Conservation (phyloP, 2,888 invertebrate species). For the Phorcus lineatus region DNA sequence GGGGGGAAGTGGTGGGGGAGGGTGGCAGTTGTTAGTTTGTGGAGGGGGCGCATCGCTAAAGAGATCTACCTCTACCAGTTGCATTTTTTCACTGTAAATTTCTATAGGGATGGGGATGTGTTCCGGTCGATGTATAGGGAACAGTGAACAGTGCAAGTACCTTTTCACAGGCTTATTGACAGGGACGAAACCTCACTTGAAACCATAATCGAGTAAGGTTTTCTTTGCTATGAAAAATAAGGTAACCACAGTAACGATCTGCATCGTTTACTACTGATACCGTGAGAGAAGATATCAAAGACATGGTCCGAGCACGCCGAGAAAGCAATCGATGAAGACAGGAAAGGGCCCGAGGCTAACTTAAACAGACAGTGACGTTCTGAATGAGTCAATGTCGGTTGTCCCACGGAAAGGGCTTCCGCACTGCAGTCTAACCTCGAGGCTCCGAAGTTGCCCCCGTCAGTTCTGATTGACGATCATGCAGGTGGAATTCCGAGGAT, state of each 20-base stretch:
- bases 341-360: constrained; percentile 1
- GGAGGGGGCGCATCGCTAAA: too few species aligned
- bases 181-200: not conserved
- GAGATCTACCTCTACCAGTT: too few species aligned
- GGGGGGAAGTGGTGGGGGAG: too few species aligned
- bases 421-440: not conserved
- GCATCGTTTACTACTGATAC: not conserved
- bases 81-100: too few species aligned
- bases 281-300: not conserved
- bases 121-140: too few species aligned
- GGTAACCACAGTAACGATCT: constrained; percentile 5
- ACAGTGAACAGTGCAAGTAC: not conserved
- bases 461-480: constrained; percentile 5
- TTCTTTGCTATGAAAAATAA: constrained; percentile 18
- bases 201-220: constrained; percentile 1
- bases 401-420: too few species aligned
- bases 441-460: not conserved
- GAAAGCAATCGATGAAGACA: not conserved
- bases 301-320: not conserved
- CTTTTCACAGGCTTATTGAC: not conserved
- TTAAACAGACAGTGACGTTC: not conserved
- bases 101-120: too few species aligned
- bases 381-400: not conserved
- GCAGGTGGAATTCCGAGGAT: constrained; percentile 2
- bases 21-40: too few species aligned